Conservation (phyloP, 2,113 vertebrate genomes). For the Hemibagrus wyckioides region DNA sequence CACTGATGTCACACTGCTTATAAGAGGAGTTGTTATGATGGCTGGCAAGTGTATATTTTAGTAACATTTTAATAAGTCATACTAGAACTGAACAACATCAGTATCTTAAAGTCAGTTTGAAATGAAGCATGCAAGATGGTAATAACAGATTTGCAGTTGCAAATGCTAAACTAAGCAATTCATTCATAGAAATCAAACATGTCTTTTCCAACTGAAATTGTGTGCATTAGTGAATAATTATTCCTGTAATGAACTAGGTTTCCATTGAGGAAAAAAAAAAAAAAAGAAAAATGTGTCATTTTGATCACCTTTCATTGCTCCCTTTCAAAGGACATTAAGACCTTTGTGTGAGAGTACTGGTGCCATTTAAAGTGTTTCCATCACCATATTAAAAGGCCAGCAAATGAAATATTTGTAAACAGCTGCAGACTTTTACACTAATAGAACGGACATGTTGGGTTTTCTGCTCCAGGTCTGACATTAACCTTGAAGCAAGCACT, state of each 20-base stretch:
- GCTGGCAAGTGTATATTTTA: neutral
- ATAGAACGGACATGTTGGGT: neutral
- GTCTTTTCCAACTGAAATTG: neutral
- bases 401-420: conserved; percentile 8
- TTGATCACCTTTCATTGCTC: neutral
- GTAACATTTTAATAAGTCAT: neutral
- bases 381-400: conserved; percentile 23
- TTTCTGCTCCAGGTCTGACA: neutral
- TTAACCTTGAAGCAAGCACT: neutral
- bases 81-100: neutral
- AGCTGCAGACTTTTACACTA: neutral
- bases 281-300: neutral
- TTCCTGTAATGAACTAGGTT: neutral
- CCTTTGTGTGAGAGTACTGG: neutral
- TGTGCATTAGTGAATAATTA: neutral
- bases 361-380: neutral
- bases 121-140: neutral
- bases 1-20: neutral
- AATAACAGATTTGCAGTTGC: neutral
- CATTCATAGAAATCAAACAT: neutral
- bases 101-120: neutral
- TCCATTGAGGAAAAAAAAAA: neutral
- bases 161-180: neutral
- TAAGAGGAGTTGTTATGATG: neutral
- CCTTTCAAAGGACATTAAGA: neutral